phyloP scores from a whole-genome alignment of 1,140 invertebrate species.

The Ephestia elutella region DNA sequence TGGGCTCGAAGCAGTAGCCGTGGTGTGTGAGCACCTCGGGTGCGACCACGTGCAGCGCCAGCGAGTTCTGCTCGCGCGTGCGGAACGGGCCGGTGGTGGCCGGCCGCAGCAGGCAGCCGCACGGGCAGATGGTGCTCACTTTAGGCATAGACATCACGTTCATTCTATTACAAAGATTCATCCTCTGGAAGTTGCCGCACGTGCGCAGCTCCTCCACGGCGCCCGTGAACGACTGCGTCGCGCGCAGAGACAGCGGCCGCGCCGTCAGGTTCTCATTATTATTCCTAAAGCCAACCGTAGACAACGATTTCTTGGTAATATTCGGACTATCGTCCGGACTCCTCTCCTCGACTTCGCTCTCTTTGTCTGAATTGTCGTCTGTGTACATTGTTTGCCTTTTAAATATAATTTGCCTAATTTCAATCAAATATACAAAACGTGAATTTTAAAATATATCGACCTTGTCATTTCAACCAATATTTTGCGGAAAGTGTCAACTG shows the following conservation, averaged over 20 bases:
- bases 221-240: conserved; percentile 69
- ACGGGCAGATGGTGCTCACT: conserved; percentile 49
- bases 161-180: conserved; percentile 45
- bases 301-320: conserved; percentile 62
- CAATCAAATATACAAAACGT: conserved; percentile 17
- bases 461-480: background rate
- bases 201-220: conserved; percentile 59
- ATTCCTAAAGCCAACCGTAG: conserved; percentile 56
- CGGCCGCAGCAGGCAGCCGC: conserved; percentile 54
- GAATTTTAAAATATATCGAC: conserved; percentile 22
- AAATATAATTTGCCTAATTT: conserved; percentile 25
- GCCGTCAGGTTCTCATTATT: conserved; percentile 49
- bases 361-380: conserved; percentile 58
- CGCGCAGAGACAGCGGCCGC: conserved; percentile 50
- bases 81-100: conserved; percentile 43
- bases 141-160: conserved; percentile 38
- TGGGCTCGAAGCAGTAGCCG: conserved; percentile 54
- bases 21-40: conserved; percentile 60
- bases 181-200: conserved; percentile 53
- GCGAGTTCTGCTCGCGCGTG: conserved; percentile 56
- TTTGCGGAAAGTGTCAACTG: background rate
- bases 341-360: conserved; percentile 53
- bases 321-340: conserved; percentile 45
- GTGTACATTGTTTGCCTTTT: conserved; percentile 46
- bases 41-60: conserved; percentile 57